Conservation (phyloP, 92 coral and sea anemone species). For the Porites divaricata region DNA sequence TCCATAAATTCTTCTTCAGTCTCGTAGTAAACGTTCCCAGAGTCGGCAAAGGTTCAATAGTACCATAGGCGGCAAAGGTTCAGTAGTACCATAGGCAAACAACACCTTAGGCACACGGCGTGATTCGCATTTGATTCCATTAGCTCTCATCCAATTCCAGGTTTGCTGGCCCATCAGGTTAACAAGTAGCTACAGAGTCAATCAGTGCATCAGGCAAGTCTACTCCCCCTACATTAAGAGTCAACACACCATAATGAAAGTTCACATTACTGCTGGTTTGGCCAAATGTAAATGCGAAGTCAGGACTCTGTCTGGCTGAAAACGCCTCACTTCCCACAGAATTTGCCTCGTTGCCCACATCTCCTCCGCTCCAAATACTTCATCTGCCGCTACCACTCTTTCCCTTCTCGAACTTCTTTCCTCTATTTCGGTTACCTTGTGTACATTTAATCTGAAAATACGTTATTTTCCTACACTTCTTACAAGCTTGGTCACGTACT, state of each 20-base stretch:
- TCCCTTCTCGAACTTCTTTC: not conserved
- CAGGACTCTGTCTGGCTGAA: slow-evolving; percentile 9
- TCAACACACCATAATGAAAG: not conserved
- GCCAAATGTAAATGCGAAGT: not conserved
- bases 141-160: not conserved
- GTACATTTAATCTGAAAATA: slow-evolving; percentile 24
- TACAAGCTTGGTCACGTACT: slow-evolving; percentile 5
- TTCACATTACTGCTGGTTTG: not conserved
- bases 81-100: no score
- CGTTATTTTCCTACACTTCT: slow-evolving; percentile 13
- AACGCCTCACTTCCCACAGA: not conserved
- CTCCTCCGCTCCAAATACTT: not conserved
- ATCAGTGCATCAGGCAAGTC: slow-evolving; percentile 2
- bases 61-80: no score
- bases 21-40: no score
- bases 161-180: slow-evolving; percentile 5
- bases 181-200: slow-evolving; percentile 11
- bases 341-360: not conserved
- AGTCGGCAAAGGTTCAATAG: not conserved
- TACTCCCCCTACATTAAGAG: not conserved
- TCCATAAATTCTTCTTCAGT: no score
- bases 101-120: no score
- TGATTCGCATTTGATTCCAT: slow-evolving; percentile 7
- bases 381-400: not conserved
- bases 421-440: not conserved